These are phyloP conservation scores for Nomada lathburiana DNA, from an alignment of 2,888 invertebrate genomes.

Conservation along the genomic window DNA sequence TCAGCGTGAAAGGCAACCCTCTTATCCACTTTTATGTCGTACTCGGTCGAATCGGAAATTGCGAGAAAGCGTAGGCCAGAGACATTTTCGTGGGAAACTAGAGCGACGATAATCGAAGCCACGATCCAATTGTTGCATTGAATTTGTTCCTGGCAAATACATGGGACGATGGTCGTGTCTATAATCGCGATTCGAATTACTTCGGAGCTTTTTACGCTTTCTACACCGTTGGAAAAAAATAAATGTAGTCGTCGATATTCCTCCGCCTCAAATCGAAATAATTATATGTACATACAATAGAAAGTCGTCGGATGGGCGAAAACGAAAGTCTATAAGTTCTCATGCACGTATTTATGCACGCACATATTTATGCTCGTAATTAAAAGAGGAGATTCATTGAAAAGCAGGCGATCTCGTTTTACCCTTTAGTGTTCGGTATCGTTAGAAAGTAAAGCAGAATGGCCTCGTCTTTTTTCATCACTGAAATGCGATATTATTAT, in stretches of 20 bases:
- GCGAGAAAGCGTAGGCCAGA: constrained; percentile 27
- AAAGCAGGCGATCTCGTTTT: constrained; percentile 22
- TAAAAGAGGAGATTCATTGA: constrained; percentile 27
- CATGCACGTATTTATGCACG: too few species aligned
- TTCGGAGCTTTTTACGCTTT: constrained; percentile 55
- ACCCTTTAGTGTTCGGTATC: constrained; percentile 15
- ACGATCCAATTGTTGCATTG: constrained; percentile 49
- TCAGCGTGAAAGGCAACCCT: neutral
- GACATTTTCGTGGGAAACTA: constrained; percentile 38
- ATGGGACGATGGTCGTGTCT: constrained; percentile 15
- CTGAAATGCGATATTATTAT: neutral
- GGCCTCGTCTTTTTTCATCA: neutral
- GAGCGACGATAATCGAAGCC: constrained; percentile 42
- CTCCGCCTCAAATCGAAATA: constrained; percentile 30
- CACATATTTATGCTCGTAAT: neutral
- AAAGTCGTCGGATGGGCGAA: constrained; percentile 36
- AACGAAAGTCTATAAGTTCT: constrained; percentile 35
- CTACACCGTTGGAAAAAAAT: constrained; percentile 32
- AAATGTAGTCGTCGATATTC: constrained; percentile 45
- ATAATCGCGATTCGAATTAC: constrained; percentile 23
- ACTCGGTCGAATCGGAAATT: constrained; percentile 28
- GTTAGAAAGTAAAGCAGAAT: constrained; percentile 28
- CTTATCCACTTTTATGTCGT: neutral
- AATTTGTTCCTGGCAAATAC: constrained; percentile 15
- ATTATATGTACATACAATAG: constrained; percentile 34